Base-by-base conservation (phyloP, 2,888 invertebrate species). In the Metopia argyrocephala region DNA sequence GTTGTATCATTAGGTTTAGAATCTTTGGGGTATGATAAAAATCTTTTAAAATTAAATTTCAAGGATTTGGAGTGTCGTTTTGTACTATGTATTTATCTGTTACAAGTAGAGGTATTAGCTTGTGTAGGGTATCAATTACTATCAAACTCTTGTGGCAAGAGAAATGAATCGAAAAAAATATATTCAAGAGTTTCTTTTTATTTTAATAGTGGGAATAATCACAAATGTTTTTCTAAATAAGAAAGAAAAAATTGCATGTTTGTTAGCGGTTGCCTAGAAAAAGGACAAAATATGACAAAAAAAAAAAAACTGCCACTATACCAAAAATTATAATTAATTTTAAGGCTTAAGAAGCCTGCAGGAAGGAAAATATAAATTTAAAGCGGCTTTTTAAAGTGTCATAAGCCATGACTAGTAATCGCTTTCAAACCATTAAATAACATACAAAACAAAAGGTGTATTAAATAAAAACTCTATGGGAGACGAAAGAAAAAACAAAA, bases 121-220 rank as follows among this genome's bases (percentile, higher is more conserved):
- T 27, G 15, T 2, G 38, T 38, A 38, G 38, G 38, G 38, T 6
- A 38, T 15, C 15, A 38, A 21, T 25, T 59, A 7, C 15, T 20
- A 46, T 73, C 75, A 79, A 78, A 75, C 81, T 81, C 84, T 84
- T 85, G 73, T 83, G 78, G 78, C 78, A 80, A 79, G 82, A 83
- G 83, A 79, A 83, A 46, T 48, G 25, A 57, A 52, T 68, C 61
- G 25, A 50, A 15, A n/a, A 52, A 66, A 68, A 23, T 2, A 50
- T 45, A 23, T 20, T 73, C 18, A 76, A 73, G 68, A 69, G 57
- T 3, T 38, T 64, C 20, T 38, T 50, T 38, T 50, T 20, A 27
- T 57, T 45, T 61, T 61, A 70, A 66, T 70, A 69, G 78, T 81
- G 81, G 56, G 81, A 81, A 81, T 74, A 70, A 74, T 6, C 69